Base-by-base conservation (phyloP, 1,140 invertebrate genomes). In the Antheraea mylitta region DNA sequence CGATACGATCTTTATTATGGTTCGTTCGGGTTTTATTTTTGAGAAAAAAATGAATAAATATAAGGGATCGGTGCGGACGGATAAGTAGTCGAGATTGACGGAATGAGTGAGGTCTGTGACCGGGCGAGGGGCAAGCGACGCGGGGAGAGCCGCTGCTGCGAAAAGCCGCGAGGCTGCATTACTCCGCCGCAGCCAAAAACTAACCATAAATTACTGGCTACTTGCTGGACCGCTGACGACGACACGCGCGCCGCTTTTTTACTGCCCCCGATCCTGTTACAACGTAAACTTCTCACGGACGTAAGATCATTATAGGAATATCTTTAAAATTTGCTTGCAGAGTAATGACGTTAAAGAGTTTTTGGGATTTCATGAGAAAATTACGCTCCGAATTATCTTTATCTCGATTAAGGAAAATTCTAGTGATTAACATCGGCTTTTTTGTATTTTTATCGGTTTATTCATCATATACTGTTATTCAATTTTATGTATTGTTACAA, bases 181-280 rank as follows among this genome's bases (percentile, higher is more conserved):
- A 86, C 87, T 82, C 80, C 71, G 83, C 74, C 79, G 83, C 88
- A 80, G 81, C 89, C 90, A 90, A 91, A 92, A 92, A 92, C 91
- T 91, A 91, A 92, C 91, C 89, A 92, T 92, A 91, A 92, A 92
- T 92, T 92, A 92, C 88, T 81, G 84, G 82, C 83, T 82, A 90
- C 88, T 92, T 86, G 89, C 81, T 73, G 76, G 79, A 83, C 85
- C 72, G 79, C 82, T 78, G 84, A 71, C 77, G 85, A 81, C 82
- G 86, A 90, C 87, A 89, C 86, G 89, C 85, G 89, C 87, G 77
- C 67, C 65, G 67, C 77, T 85, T 90, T 91, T 86, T 59, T 83
- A 72, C 75, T 65, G 70, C 78, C 77, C 70, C 77, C 74, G 80
- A 86, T 89, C 85, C 85, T 89, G 87, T 89, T 89, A 88, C 85